A percentile compares a stretch with the other conserved stretches of the same genome.
Conservation (phyloP, 2,113 vertebrate genomes). For the Nasalis larvatus region DNA sequence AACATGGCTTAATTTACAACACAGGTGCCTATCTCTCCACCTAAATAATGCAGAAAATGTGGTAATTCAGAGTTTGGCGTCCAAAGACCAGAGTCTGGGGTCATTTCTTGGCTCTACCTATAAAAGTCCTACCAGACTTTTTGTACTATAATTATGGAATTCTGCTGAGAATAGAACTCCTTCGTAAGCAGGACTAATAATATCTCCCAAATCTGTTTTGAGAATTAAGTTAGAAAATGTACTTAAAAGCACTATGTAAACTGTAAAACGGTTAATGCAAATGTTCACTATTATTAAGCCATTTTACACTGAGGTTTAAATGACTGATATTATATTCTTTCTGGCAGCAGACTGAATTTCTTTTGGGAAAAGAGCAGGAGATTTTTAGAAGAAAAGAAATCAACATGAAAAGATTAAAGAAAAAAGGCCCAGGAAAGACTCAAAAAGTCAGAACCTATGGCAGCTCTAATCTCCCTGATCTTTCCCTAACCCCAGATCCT, state of each 20-base stretch:
- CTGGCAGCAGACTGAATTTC: neutral
- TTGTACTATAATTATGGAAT: neutral
- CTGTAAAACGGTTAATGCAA: neutral
- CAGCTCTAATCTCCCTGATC: neutral
- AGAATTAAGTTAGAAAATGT: neutral
- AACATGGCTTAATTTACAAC: neutral
- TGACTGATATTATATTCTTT: neutral
- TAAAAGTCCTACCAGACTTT: neutral
- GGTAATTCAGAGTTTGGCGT: neutral
- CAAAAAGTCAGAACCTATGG: neutral
- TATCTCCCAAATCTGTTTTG: neutral
- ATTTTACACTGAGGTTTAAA: neutral
- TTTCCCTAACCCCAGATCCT: neutral
- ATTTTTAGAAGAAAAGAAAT: neutral
- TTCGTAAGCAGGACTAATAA: neutral
- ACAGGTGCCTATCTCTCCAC: neutral
- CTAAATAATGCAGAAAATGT: neutral
- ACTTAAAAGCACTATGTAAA: conserved; percentile 3
- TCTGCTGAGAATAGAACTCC: neutral
- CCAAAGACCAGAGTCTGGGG: neutral
- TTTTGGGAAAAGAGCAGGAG: neutral
- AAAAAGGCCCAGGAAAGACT: neutral
- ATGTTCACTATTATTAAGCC: neutral
- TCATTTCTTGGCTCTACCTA: neutral
- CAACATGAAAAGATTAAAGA: neutral